Percentiles rank a stretch among this genome's conserved stretches.
phyloP scores from a whole-genome alignment of 2,888 invertebrate species.

The Lumbricus terrestris region DNA sequence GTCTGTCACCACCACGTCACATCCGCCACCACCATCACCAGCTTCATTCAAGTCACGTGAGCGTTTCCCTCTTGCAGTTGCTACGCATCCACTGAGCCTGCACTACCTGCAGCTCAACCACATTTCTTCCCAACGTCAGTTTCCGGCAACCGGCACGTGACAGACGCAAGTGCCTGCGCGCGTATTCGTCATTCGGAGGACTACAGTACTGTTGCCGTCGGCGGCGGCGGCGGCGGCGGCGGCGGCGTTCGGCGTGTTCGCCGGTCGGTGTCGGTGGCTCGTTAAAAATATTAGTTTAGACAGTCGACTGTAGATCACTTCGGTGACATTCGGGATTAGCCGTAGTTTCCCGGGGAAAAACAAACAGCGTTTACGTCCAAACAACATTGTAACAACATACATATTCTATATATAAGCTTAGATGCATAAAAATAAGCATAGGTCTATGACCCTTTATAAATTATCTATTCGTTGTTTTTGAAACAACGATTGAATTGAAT shows the following conservation, averaged over 20 bases:
- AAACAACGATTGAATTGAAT: not conserved
- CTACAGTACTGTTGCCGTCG: no score
- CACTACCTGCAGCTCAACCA: not conserved
- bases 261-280: not conserved
- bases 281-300: not conserved
- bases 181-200: not conserved
- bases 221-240: no score
- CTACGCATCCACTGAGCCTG: not conserved
- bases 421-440: not conserved
- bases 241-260: not conserved
- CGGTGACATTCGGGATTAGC: constrained; percentile 11
- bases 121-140: no score
- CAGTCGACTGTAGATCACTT: not conserved
- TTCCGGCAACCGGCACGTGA: not conserved
- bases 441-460: no score
- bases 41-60: not conserved
- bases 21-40: not conserved
- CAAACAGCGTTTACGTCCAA: not conserved
- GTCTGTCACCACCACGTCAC: not conserved
- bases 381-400: no score
- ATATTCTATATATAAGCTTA: not conserved
- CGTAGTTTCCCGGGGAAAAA: not conserved
- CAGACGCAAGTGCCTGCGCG: not conserved
- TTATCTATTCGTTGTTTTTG: not conserved
- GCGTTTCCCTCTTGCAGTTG: not conserved